phyloP scores from a whole-genome alignment of 1,140 invertebrate genomes.

The Pararge aegeria region DNA sequence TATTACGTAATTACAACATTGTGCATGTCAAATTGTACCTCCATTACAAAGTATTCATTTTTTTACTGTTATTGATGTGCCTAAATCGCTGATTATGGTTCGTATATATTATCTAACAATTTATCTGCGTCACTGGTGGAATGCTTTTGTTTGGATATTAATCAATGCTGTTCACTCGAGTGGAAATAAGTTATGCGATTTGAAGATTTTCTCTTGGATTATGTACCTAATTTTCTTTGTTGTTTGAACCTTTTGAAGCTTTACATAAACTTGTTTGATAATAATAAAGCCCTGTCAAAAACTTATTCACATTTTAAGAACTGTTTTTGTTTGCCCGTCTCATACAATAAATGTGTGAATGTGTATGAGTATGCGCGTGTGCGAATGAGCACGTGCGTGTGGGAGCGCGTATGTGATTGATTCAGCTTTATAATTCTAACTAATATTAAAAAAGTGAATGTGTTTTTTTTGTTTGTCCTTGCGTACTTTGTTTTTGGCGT shows the following conservation, averaged over 20 bases:
- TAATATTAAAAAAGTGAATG: too few relatives aligned
- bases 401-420: too few relatives aligned
- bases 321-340: background rate
- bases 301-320: background rate
- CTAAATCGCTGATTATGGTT: constrained; percentile 21
- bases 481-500: too few relatives aligned
- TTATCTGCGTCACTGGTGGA: constrained; percentile 37
- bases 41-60: background rate
- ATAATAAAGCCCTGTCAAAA: background rate
- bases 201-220: constrained; percentile 9
- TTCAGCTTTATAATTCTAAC: too few relatives aligned
- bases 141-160: constrained; percentile 48
- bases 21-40: background rate
- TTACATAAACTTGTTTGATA: background rate
- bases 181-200: constrained; percentile 32
- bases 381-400: too few relatives aligned
- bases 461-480: too few relatives aligned
- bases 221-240: constrained; percentile 4
- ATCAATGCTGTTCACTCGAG: constrained; percentile 35
- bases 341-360: too few relatives aligned
- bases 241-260: background rate
- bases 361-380: too few relatives aligned
- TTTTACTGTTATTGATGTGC: background rate
- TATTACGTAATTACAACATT: background rate
- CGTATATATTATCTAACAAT: constrained; percentile 30